Base-by-base conservation (phyloP, 2,797 vertebrate genomes). In the Halcyon badia region DNA sequence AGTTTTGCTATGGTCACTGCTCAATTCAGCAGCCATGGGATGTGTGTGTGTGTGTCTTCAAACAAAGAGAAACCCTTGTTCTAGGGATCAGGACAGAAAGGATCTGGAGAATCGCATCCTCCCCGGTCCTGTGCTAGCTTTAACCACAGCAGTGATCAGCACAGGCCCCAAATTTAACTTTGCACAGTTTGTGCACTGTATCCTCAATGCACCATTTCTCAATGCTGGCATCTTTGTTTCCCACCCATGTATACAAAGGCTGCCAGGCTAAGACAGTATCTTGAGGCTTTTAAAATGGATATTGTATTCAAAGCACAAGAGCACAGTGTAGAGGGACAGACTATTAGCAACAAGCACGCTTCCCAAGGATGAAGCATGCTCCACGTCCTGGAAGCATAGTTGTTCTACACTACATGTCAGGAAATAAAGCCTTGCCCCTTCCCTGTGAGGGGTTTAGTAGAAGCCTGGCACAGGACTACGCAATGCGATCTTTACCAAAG, bases 351-450 rank as follows among this genome's bases (percentile, higher is more conserved):
- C 22, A 72, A 69, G 25, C 17, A 14, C 0, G 4, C 13, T 37
- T 76, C 22, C 33, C 42, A 41, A 44, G 5, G 16, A 71, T 2
- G 18, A 22, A 31, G 37, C 17, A 8, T 28, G 60, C 30, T 68
- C 41, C 9, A 21, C 9, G 22, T 3, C 24, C 30, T 17, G 4
- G 17, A 69, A 77, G 9, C 42, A 30, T 8, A n/a, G 4, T 9
- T 64, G 58, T 70, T 49, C 85, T 46, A 26, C 9, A 51, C 25
- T 1, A 1, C 0, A 1, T 4, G n/a, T 22, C 2, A 2, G 15
- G 69, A 93, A 79, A 15, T 5, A 5, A 18, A 28, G 16, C 14
- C 46, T 35, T 52, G 24, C 28, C 39, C 52, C 1, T 1, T 37
- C 25, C 31, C 80, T 22, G 19, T 1, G 20, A 52, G 21, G n/a